phyloP scores from a whole-genome alignment of 2,797 vertebrate species.

The Myoxocephalus aenaeus region DNA sequence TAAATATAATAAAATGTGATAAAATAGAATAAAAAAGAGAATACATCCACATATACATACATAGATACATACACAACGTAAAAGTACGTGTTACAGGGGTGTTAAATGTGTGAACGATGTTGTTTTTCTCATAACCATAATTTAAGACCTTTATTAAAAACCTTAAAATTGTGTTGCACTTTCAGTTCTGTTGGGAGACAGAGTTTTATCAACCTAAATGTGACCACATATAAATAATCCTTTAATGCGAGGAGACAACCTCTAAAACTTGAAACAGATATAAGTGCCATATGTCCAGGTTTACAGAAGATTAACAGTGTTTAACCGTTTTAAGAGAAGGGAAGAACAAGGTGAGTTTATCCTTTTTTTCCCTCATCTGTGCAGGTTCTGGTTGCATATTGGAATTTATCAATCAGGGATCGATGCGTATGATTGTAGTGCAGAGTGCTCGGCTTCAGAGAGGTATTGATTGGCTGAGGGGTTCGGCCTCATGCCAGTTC shows the following conservation, averaged over 20 bases:
- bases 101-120: too few relatives aligned
- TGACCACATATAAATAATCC: background rate
- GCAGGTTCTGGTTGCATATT: conserved; percentile 46
- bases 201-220: background rate
- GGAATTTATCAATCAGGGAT: conserved; percentile 73
- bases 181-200: too few relatives aligned
- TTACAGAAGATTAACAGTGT: background rate
- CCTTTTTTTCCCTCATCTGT: conserved; percentile 6
- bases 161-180: too few relatives aligned
- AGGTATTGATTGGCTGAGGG: conserved; percentile 71
- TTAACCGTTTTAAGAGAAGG: background rate
- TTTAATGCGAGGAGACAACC: background rate
- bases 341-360: background rate
- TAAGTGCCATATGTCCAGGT: background rate
- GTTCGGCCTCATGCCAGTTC: conserved; percentile 63
- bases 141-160: too few relatives aligned
- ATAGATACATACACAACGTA: too few relatives aligned
- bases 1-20: too few relatives aligned
- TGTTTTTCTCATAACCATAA: too few relatives aligned
- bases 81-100: too few relatives aligned
- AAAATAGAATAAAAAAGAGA: too few relatives aligned
- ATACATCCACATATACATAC: too few relatives aligned
- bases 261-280: background rate
- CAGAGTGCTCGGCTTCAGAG: conserved; percentile 62
- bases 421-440: conserved; percentile 69